Evolutionary conservation across 2,113 vertebrate species (phyloP).

Genomic region (Elanoides forficatus): DNA sequence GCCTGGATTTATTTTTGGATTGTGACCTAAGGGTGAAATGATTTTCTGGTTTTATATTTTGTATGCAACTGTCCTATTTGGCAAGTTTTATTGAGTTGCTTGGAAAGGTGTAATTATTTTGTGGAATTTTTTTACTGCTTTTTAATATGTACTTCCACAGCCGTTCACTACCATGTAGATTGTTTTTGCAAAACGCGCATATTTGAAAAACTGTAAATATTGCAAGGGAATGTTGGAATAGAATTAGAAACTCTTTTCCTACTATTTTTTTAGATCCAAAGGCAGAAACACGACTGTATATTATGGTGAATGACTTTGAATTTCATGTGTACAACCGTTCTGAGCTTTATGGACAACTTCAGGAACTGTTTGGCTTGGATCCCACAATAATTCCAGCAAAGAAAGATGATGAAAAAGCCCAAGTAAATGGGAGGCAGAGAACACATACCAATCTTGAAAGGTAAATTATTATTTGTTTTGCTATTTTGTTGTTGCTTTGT

Average conservation of each 20-base stretch:
- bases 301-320: constrained; percentile 96
- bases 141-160: not conserved
- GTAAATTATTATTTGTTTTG: constrained; percentile 67
- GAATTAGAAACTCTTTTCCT: not conserved
- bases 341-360: constrained; percentile 89
- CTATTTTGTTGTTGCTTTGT: constrained; percentile 5
- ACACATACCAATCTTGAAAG: constrained; percentile 81
- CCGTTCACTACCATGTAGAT: not conserved
- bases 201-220: not conserved
- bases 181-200: not conserved
- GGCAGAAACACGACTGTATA: constrained; percentile 94
- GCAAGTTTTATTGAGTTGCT: not conserved
- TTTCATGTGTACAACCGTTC: constrained; percentile 98
- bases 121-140: not conserved
- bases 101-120: not conserved
- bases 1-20: not conserved
- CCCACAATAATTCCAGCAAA: constrained; percentile 85
- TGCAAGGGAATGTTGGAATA: not conserved
- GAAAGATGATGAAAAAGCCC: constrained; percentile 84
- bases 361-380: constrained; percentile 94
- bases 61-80: not conserved
- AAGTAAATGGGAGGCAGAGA: constrained; percentile 77
- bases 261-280: constrained; percentile 84
- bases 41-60: not conserved
- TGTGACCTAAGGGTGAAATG: not conserved